Evolutionary conservation across 2,113 vertebrate genomes (phyloP).

Genomic region (Jaculus jaculus): DNA sequence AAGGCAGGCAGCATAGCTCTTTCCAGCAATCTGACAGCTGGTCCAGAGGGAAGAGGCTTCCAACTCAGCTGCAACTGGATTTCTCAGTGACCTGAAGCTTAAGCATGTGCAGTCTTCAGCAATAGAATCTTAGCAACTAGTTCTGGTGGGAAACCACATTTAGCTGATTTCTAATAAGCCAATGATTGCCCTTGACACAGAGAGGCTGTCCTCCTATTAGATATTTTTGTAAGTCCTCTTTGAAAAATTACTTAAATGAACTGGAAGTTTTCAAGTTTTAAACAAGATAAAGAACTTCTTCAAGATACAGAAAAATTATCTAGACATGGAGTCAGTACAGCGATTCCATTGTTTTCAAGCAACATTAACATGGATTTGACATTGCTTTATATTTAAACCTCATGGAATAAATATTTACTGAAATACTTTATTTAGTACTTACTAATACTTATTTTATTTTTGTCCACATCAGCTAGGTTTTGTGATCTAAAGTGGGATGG

Average conservation of each 20-base stretch:
- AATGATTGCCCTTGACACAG: not conserved
- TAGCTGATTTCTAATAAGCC: no score
- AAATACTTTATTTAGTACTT: not conserved
- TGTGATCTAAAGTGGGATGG: not conserved
- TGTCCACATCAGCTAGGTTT: not conserved
- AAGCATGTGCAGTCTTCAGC: no score
- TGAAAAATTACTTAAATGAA: not conserved
- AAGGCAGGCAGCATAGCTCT: no score
- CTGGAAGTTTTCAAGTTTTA: constrained; percentile 9
- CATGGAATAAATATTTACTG: not conserved
- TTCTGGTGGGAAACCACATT: no score
- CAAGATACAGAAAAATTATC: not conserved
- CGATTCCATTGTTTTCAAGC: not conserved
- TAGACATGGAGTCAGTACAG: not conserved
- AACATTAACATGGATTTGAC: not conserved
- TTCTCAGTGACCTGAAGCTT: no score
- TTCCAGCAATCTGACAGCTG: no score
- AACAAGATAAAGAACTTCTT: not conserved
- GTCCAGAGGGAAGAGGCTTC: no score
- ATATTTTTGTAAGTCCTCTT: not conserved
- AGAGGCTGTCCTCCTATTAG: not conserved
- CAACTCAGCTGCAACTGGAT: no score
- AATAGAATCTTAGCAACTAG: no score
- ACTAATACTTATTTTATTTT: not conserved
- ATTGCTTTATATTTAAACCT: not conserved